Base-by-base conservation (phyloP, 2,113 vertebrate species). In the Zootoca vivipara region DNA sequence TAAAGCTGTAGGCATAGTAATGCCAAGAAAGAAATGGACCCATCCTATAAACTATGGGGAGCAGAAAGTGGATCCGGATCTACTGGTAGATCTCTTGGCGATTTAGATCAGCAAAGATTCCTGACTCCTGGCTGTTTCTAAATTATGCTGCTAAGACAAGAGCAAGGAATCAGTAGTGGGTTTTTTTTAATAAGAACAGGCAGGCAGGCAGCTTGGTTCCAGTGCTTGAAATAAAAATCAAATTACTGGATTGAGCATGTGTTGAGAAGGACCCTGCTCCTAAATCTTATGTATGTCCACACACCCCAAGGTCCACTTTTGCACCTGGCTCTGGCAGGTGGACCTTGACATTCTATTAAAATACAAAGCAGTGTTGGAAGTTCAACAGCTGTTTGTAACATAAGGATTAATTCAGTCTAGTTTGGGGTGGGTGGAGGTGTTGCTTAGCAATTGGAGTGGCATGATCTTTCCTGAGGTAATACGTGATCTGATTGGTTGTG, bases 1-100 rank as follows among this genome's bases (percentile, higher is more conserved):
- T 95, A 96, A 96, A 96, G 87, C 90, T 92, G 87, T 89, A 81
- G 82, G 87, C 92, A 94, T 88, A 92, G 80, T 69, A 92, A 89
- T 79, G 56, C 52, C 87, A 93, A 85, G 81, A 64, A 92, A 88
- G 95, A 82, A 79, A 70, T 83, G 28, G 38, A 3, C 65, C 8
- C n/a, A n/a, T 52, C 62, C 10, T 72, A n/a, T 52, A 22, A 52
- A 3, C 72, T 88, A 79, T 65, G 82, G 26, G 64, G 18, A 7
- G 7, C 18, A 10, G 42, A n/a, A 30, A 7, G 15, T n/a, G 42
- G 77, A 56, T 79, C 24, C 2, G 20, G 5, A 24, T 75, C 38
- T 40, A 40, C 22, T 75, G 38, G 22, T 40, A 75, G 33, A 26
- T 30, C 42, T 52, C 28, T 30, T 78, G 40, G 42, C 30, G 42